Conservation (phyloP, 2,797 vertebrate genomes). For the Syncerus caffer region DNA sequence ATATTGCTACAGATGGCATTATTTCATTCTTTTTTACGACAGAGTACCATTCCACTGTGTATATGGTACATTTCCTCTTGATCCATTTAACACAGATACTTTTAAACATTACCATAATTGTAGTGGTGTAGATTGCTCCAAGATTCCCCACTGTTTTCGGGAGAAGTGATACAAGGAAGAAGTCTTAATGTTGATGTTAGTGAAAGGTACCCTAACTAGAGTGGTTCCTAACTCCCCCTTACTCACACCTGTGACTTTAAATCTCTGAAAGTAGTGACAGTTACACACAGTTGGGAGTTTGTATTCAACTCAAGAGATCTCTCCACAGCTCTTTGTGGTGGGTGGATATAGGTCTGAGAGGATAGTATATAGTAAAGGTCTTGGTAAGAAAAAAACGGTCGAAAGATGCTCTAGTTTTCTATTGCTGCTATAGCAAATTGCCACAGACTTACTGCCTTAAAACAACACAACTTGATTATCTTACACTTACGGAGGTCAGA, state of each 20-base stretch:
- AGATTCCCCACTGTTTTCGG: background rate
- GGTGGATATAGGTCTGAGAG: background rate
- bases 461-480: background rate
- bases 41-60: background rate
- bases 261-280: background rate
- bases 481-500: background rate
- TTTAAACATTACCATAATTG: background rate
- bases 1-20: background rate
- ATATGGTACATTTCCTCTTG: background rate
- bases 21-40: background rate
- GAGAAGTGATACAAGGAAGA: background rate
- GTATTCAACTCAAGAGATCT: background rate
- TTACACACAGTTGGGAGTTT: background rate
- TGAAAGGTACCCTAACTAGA: background rate
- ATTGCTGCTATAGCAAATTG: background rate
- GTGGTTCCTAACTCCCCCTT: background rate
- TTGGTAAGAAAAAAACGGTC: background rate
- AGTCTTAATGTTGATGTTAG: background rate
- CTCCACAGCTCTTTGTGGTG: background rate
- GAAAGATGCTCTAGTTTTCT: background rate
- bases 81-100: background rate
- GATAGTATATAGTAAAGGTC: background rate
- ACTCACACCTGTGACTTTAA: background rate
- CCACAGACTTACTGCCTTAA: background rate
- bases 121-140: background rate